These are phyloP conservation scores for Shinisaurus crocodilurus DNA, from an alignment of 2,113 vertebrate genomes.

Conservation along the genomic window DNA sequence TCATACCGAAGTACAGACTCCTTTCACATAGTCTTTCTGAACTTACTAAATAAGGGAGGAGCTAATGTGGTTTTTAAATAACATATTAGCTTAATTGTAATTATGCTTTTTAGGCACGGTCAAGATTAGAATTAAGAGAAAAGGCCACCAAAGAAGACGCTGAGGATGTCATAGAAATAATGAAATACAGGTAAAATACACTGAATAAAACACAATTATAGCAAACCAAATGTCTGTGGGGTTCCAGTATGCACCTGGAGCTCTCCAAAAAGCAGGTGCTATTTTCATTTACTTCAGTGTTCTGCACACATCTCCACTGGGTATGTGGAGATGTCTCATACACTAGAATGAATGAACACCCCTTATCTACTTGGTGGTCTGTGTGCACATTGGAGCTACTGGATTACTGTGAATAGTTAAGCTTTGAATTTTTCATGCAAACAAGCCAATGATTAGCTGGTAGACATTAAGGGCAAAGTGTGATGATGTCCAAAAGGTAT, in stretches of 20 bases:
- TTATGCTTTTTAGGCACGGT: constrained; percentile 82
- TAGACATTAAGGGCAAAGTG: not conserved
- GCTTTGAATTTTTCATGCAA: not conserved
- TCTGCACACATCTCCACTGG: not conserved
- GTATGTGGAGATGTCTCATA: not conserved
- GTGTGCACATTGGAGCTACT: not conserved
- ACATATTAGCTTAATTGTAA: not conserved
- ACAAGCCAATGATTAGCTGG: not conserved
- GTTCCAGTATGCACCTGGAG: not conserved
- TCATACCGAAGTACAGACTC: not conserved
- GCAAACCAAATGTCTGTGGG: not conserved
- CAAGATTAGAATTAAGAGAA: constrained; percentile 93
- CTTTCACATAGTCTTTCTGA: not conserved
- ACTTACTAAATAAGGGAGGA: not conserved
- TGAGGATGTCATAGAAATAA: constrained; percentile 96
- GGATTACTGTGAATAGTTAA: too few relatives aligned
- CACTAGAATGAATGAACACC: not conserved
- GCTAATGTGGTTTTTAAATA: not conserved
- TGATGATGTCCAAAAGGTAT: not conserved
- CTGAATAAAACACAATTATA: constrained; percentile 14
- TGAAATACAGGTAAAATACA: constrained; percentile 92
- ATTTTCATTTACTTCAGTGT: not conserved
- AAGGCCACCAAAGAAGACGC: constrained; percentile 90
- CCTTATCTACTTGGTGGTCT: not conserved
- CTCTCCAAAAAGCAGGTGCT: not conserved